Base-by-base conservation (phyloP, 92 coral and sea anemone genomes). In the Galaxea fascicularis region DNA sequence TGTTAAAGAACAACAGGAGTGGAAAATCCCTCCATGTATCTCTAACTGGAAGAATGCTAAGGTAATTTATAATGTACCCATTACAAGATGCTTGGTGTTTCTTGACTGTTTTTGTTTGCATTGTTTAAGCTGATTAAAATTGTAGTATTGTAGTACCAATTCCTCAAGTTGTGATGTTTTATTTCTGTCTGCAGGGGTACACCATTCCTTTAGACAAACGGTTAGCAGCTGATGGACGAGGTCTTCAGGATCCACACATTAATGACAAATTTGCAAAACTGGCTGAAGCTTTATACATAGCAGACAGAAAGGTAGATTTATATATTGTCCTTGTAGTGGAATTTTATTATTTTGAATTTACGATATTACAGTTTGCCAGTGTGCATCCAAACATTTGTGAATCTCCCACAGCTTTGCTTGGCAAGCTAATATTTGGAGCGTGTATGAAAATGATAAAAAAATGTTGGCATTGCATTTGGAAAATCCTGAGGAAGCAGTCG, bases 41-140 rank as follows among this genome's bases (percentile, higher is more conserved):
- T 97, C 99, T 41, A 97, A 97, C 93, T 97, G 99, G 99, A 97
- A 97, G 86, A 97, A 97, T 76, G 99, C 99, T 9, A 97, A 92
- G 95, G 96, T 90, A 86, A 2, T 35, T 35, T 2, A 35, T 2
- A 35, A 35, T 6, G 41, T 35, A 35, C 6, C 2, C 6, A 6
- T n/a, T 35, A 6, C 41, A 6, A 2, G 41, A 6, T 35, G 41
- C 41, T 2, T 35, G 2, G 41, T 35, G 41, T 4, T 44, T 24
- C 4, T 13, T 51, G 49, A 72, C 24, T 0, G 26, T 71, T 20
- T 27, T 5, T 30, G 15, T 60, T 30, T 30, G 3, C 41, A 35
- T 31, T 59, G 20, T 41, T 13, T 15, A 76, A 1, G 14, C 28
- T 4, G 44, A 14, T 10, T 14, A 13, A 26, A 65, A 22, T 20